phyloP scores from a whole-genome alignment of 2,888 invertebrate species.

The Coelinius sp. region DNA sequence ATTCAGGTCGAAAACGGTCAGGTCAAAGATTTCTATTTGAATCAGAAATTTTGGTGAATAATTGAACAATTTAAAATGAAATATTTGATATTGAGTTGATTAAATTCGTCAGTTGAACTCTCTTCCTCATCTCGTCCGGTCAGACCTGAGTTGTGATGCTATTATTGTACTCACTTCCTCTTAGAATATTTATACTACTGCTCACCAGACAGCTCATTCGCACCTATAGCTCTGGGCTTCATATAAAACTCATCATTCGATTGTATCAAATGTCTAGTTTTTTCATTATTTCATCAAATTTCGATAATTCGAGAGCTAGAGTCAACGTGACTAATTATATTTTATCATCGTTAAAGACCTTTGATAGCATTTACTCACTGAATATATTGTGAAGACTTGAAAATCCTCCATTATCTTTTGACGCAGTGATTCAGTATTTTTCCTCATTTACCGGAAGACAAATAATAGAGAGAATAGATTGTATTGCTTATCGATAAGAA shows the following conservation, averaged over 20 bases:
- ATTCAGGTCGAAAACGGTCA: too few relatives aligned
- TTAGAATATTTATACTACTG: constrained; percentile 60
- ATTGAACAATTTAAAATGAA: not conserved
- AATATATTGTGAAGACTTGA: constrained; percentile 9
- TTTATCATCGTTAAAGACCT: constrained; percentile 5
- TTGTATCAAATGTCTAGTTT: not conserved
- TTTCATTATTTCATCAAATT: not conserved
- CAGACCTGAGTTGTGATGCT: constrained; percentile 52
- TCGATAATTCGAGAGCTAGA: not conserved
- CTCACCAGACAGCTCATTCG: constrained; percentile 38
- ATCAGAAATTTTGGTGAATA: too few relatives aligned
- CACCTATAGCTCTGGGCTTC: constrained; percentile 26
- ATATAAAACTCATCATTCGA: not conserved
- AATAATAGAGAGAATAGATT: constrained; percentile 1
- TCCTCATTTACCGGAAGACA: constrained; percentile 15
- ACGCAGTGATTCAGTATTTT: constrained; percentile 12
- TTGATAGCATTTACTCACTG: constrained; percentile 4
- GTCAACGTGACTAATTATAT: not conserved
- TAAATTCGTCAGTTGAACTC: constrained; percentile 27
- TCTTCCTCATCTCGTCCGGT: constrained; percentile 40
- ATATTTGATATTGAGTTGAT: constrained; percentile 5
- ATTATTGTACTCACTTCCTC: constrained; percentile 63
- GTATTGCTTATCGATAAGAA: not conserved
- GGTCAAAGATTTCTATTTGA: too few relatives aligned
- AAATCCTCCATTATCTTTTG: constrained; percentile 9